Base-by-base conservation (phyloP, 2,113 vertebrate species). In the Ageneiosus marmoratus region DNA sequence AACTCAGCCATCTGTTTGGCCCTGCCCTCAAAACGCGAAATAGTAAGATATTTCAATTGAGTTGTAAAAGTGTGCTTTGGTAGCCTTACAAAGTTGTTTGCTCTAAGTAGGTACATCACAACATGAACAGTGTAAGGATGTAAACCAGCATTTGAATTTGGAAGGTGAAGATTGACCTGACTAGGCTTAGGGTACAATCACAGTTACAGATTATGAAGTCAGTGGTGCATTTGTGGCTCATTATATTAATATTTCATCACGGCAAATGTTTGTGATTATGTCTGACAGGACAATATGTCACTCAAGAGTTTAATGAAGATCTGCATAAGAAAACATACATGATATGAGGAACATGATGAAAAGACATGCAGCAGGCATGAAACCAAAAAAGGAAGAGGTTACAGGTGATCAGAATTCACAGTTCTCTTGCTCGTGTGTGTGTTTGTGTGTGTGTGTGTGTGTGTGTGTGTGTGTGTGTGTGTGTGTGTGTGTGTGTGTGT, bases 371-470 rank as follows among this genome's bases (percentile, higher is more conserved):
- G 27, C n/a, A 74, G 15, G 6, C 72, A 32, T 51, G 5, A 74
- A 74, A 16, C 20, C 22, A 15, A 74, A 32, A 46, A 20, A 29
- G 51, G 13, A 4, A 73, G 70, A 73, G 50, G 72, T 74, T 32
- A 74, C 48, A 74, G 72, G n/a, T 51, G n/a, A 74, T 51, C 72
- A 50, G 13, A 51, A 74, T 48, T 48, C 27, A 20, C 44, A 37
- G 37, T 82, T 69, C 53, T 24, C 56, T 53, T 60, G 56, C 44
- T 63, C 16, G 50, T 80, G 62, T 65, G 51, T 80, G 72, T 37
- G 46, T 77, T 48, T 81, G 78, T 87, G 53, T 55, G 44, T 77
- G 60, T 60, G 69, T 80, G 55, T 69, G 13, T 2, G n/a, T 24
- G 29, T 63, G 65, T 65, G 63, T 41, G 37, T 53, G 32, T 80